Percentiles rank a stretch among this genome's conserved stretches.
These are phyloP conservation scores for Pseudomyrmex pallidus DNA, from an alignment of 1,140 invertebrate species.

Conservation along the genomic window DNA sequence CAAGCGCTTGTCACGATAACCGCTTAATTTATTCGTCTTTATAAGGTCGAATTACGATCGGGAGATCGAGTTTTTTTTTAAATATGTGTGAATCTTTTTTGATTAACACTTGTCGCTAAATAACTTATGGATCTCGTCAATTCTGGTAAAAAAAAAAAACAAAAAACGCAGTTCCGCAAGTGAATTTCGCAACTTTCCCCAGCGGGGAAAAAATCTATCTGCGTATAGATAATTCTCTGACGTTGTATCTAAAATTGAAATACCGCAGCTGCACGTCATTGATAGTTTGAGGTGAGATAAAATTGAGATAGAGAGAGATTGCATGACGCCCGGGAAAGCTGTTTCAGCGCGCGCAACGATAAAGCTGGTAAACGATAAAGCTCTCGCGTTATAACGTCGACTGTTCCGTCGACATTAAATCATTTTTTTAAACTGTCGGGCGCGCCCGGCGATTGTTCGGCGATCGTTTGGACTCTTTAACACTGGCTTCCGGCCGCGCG, in stretches of 20 bases:
- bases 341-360: constrained; percentile 22
- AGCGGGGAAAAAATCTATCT: not conserved
- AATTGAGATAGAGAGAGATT: constrained; percentile 21
- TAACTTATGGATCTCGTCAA: not conserved
- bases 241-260: constrained; percentile 34
- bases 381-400: constrained; percentile 46
- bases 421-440: constrained; percentile 55
- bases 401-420: constrained; percentile 43
- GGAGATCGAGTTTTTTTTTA: constrained; percentile 15
- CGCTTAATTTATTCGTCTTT: not conserved
- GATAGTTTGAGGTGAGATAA: constrained; percentile 51
- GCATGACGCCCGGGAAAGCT: constrained; percentile 2
- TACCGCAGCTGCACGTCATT: not conserved
- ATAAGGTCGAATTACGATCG: constrained; percentile 30
- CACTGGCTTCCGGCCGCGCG: constrained; percentile 37
- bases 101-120: not conserved
- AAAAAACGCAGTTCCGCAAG: not conserved
- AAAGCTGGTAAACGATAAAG: constrained; percentile 55
- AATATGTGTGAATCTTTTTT: not conserved
- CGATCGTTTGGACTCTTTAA: constrained; percentile 54
- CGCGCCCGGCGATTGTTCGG: constrained; percentile 45
- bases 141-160: not conserved
- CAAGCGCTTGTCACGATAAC: constrained; percentile 5
- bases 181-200: not conserved
- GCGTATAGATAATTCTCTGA: constrained; percentile 9